Conservation (phyloP, 1,140 invertebrate species). For the Philotrypesis tridentata region DNA sequence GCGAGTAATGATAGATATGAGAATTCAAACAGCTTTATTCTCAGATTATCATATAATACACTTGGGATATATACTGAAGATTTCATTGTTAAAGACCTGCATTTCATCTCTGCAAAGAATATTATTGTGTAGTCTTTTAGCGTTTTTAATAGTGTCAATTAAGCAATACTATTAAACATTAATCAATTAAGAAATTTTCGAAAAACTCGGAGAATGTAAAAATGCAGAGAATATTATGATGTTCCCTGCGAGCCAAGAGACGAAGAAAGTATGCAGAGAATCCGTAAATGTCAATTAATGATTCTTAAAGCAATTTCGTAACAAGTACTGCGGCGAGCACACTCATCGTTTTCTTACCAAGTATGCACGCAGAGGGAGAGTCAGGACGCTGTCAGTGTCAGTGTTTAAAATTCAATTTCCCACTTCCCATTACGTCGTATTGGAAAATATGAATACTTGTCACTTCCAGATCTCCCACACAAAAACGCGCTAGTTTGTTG, state of each 20-base stretch:
- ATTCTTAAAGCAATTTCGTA: conserved; percentile 10
- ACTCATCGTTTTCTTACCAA: neutral
- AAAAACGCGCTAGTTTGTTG: neutral
- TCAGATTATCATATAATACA: neutral
- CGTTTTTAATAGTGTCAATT: too few relatives aligned
- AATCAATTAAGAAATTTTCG: neutral
- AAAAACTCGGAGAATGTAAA: neutral
- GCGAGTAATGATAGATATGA: neutral
- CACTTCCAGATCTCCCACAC: conserved; percentile 16
- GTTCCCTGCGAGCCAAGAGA: neutral
- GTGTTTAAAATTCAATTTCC: conserved; percentile 30
- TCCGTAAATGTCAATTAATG: neutral
- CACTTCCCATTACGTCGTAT: neutral
- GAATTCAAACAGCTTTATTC: neutral
- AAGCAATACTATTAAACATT: too few relatives aligned
- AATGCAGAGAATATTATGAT: neutral
- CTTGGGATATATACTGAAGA: too few relatives aligned
- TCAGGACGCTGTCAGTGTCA: neutral
- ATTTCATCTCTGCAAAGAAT: too few relatives aligned
- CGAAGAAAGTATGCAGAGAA: neutral
- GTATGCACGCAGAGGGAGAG: neutral
- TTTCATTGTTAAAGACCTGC: too few relatives aligned
- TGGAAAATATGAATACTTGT: conserved; percentile 23
- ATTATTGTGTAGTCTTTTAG: too few relatives aligned
- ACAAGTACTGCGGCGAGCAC: neutral